These are phyloP conservation scores for Meloidogyne floridensis DNA, from an alignment of 1,140 invertebrate genomes.

Conservation along the genomic window DNA sequence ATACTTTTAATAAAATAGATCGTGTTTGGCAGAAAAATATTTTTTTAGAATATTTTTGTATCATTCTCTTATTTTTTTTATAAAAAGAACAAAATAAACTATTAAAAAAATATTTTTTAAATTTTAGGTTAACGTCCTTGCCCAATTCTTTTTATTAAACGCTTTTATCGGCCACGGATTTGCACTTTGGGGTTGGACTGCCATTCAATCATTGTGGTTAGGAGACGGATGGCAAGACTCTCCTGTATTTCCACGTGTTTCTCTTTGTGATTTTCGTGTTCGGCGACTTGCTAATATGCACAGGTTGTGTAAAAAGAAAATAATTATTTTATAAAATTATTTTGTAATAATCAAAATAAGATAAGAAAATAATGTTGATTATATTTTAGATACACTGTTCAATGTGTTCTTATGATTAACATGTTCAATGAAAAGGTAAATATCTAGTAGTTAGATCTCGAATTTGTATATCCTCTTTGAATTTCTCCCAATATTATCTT, in stretches of 20 bases:
- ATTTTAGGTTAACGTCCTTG: conserved; percentile 66
- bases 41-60: no score
- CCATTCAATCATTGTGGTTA: conserved; percentile 56
- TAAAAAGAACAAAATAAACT: no score
- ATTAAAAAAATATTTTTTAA: conserved; percentile 35
- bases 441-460: background rate
- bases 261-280: conserved; percentile 67
- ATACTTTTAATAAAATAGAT: no score
- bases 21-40: no score
- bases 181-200: conserved; percentile 67
- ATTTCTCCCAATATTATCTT: no score
- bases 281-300: conserved; percentile 66
- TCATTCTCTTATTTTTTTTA: no score
- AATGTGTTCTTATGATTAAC: conserved; percentile 66
- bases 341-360: no score
- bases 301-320: conserved; percentile 58
- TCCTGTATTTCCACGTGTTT: conserved; percentile 49
- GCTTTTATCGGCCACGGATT: conserved; percentile 69
- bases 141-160: conserved; percentile 69
- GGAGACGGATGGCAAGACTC: conserved; percentile 59
- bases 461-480: no score
- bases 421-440: conserved; percentile 48
- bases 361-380: no score
- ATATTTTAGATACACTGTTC: conserved; percentile 32
- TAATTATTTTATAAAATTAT: background rate